Evolutionary conservation across 2,113 vertebrate species (phyloP), one percentile per base, ranked within the genome.

Genomic region (Bos indicus): DNA sequence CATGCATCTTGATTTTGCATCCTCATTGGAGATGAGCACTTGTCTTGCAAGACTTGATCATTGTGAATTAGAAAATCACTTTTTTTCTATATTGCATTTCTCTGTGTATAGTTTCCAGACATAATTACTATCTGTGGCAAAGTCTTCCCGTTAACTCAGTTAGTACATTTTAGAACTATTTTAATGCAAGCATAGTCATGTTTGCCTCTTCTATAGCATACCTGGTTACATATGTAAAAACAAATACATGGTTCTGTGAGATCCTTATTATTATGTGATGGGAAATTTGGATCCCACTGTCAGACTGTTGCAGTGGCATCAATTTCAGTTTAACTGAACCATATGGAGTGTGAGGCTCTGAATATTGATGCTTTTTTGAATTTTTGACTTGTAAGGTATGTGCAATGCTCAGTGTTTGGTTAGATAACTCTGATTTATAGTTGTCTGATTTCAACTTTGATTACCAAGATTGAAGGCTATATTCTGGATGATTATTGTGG

Each of bases 331-430:
- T 19, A 19, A 13, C 77, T 23, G 6, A 17, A 54, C 14, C n/a
- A 13, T 15, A 21, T 17, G 12, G 5, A 48, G 40, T 21, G 12
- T 0, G 1, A 9, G 23, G 5, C 9, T 19, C n/a, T 7, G 25
- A 60, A 6, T 71, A 5, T 11, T 0, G 1, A 64, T 52, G 43
- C 9, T 33, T 10, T 17, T 64, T 56, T 82, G 26, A 51, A 13
- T 51, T 46, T 64, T 86, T 78, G 60, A 54, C 64, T 52, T 96
- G 43, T 12, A 43, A 78, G 13, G 7, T 51, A 19, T 56, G 11
- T 4, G 0, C 2, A 3, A 26, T 14, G 33, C 9, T 21, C 30
- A 43, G 2, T 83, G 81, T 94, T 43, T 43, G 57, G 17, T n/a
- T 28, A 12, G 5, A 36, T 19, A 23, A 23, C 67, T 81, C 95